A percentile compares a stretch with the other conserved stretches of the same genome.
These are phyloP conservation scores for Strix occidentalis DNA, from an alignment of 2,797 vertebrate species.

Conservation along the genomic window DNA sequence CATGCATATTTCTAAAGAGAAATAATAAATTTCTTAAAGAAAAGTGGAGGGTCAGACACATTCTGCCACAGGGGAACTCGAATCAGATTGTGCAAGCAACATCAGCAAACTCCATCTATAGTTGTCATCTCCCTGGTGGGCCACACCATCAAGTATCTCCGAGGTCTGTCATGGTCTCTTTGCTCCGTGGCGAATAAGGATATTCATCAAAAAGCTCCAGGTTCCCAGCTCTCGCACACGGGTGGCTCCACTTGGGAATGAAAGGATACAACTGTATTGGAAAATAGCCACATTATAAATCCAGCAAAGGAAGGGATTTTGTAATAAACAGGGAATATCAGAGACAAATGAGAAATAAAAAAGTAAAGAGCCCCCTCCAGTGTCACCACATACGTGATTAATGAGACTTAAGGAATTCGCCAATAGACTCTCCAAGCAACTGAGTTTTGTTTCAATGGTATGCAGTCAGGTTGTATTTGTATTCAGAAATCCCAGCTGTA, in stretches of 20 bases:
- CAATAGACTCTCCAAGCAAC: slow-evolving; percentile 74
- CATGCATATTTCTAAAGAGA: background rate
- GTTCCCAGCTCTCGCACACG: slow-evolving; percentile 15
- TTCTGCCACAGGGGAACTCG: background rate
- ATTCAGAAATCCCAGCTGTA: slow-evolving; percentile 68
- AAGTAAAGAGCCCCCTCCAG: slow-evolving; percentile 65
- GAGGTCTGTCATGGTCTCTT: slow-evolving; percentile 23
- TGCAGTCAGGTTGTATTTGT: slow-evolving; percentile 68
- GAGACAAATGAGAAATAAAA: slow-evolving; percentile 73
- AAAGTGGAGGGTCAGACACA: background rate
- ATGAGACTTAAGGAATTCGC: slow-evolving; percentile 71
- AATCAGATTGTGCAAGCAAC: background rate
- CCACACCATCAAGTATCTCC: background rate
- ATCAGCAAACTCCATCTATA: slow-evolving; percentile 1
- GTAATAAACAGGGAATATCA: slow-evolving; percentile 69
- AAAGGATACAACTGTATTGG: slow-evolving; percentile 59
- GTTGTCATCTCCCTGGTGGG: slow-evolving; percentile 23
- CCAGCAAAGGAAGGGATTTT: slow-evolving; percentile 64
- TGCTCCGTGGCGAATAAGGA: background rate
- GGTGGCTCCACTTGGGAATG: slow-evolving; percentile 33
- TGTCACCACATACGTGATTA: slow-evolving; percentile 67
- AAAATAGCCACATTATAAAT: slow-evolving; percentile 58
- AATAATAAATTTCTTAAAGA: background rate
- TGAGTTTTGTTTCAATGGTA: slow-evolving; percentile 62
- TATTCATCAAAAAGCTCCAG: slow-evolving; percentile 52